These are phyloP conservation scores for Sparus aurata DNA, from an alignment of 2,797 vertebrate species.

Conservation along the genomic window DNA sequence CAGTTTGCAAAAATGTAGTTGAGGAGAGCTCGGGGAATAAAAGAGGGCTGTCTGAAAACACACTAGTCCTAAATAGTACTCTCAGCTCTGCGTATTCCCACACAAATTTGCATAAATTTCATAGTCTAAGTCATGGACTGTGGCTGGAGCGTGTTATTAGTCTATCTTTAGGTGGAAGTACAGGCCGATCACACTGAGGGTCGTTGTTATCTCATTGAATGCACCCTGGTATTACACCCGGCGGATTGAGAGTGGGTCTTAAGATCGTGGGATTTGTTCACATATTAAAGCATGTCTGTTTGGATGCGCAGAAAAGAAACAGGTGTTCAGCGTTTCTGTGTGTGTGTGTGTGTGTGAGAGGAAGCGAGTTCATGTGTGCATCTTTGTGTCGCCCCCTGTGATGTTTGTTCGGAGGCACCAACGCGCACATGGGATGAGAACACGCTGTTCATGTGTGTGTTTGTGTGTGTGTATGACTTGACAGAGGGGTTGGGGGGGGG, in stretches of 20 bases:
- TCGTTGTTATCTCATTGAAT: slow-evolving; percentile 81
- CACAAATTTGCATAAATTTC: slow-evolving; percentile 85
- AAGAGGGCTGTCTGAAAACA: slow-evolving; percentile 66
- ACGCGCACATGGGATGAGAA: slow-evolving; percentile 56
- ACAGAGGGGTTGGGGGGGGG: slow-evolving; percentile 71
- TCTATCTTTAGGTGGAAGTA: slow-evolving; percentile 70
- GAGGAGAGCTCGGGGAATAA: slow-evolving; percentile 69
- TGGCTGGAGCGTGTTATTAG: slow-evolving; percentile 77
- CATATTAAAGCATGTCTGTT: slow-evolving; percentile 84
- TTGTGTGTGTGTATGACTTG: slow-evolving; percentile 72
- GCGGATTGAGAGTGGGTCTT: slow-evolving; percentile 75
- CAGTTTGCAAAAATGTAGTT: slow-evolving; percentile 64
- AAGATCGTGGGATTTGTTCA: slow-evolving; percentile 87
- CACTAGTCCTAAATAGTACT: slow-evolving; percentile 70
- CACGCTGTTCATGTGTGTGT: slow-evolving; percentile 45
- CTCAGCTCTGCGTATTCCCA: slow-evolving; percentile 79
- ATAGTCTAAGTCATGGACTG: slow-evolving; percentile 78
- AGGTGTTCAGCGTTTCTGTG: slow-evolving; percentile 84
- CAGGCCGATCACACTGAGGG: slow-evolving; percentile 73
- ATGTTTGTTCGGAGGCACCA: slow-evolving; percentile 62
- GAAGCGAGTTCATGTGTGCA: slow-evolving; percentile 58
- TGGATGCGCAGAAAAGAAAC: slow-evolving; percentile 83
- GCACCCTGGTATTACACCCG: slow-evolving; percentile 76
- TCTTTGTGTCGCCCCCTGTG: slow-evolving; percentile 62
- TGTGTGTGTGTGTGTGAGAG: slow-evolving; percentile 56